Base-by-base conservation (phyloP, 2,888 invertebrate species). In the Macrosoma leucophasiata region DNA sequence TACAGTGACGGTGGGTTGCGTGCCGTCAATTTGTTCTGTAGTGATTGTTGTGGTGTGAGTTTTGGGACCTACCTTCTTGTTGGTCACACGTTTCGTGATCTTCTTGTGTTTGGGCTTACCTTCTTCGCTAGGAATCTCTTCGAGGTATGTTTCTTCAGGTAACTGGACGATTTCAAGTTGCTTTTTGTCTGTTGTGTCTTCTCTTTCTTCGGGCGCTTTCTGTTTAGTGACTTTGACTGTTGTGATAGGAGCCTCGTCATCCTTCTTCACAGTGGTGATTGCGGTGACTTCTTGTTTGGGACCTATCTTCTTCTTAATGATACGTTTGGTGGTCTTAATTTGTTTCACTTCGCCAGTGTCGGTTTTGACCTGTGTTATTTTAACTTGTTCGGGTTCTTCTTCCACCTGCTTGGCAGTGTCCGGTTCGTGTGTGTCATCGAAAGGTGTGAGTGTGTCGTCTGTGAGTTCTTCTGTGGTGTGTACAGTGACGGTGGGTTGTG, bases 141-240 rank as follows among this genome's bases (percentile, higher is more conserved):
- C 39, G 0, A 43, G 15, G 0, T 33, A 55, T 23, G 45, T 48
- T 17, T 67, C 48, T 35, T 50, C 40, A 0, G 65, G 37, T 46
- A 31, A 7, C 20, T 72, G 57, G 39, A 81, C 58, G 1, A 73
- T 47, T 24, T 34, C 74, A n/a, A n/a, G n/a, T n/a, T n/a, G n/a
- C n/a, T n/a, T n/a, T n/a, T n/a, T n/a, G n/a, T n/a, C n/a, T n/a
- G n/a, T n/a, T n/a, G n/a, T n/a, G n/a, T n/a, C n/a, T n/a, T n/a
- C n/a, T n/a, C n/a, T n/a, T 39, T 70, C 44, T 0, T 74, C 58
- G 7, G 39, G 22, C 1, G 26, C 6, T 22, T 2, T 15, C 32
- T 48, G 29, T 39, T 33, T 29, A 29, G n/a, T 41, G 19, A 42
- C 25, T 14, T 5, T 30, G 20, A 30, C 36, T 13, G 50, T 69